Conservation (phyloP, 2,888 invertebrate genomes). For the Polydrusus pterygomalis region DNA sequence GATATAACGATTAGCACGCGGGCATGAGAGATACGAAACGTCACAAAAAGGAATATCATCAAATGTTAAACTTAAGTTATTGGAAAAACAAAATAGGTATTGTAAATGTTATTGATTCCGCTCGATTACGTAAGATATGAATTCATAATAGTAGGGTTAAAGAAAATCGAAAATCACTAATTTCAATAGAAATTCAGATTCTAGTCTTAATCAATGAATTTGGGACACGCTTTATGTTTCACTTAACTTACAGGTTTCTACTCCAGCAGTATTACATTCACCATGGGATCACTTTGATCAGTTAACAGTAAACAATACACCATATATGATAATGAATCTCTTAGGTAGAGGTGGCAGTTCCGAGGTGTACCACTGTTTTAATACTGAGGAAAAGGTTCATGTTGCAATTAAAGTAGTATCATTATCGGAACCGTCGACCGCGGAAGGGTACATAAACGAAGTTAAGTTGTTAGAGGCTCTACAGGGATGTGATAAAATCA, state of each 20-base stretch:
- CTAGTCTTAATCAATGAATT: too few relatives aligned
- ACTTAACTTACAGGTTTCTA: conserved; percentile 9
- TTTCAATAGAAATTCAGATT: too few relatives aligned
- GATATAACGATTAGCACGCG: too few relatives aligned
- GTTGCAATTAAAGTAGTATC: conserved; percentile 90
- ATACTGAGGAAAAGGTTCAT: conserved; percentile 75
- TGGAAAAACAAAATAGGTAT: too few relatives aligned
- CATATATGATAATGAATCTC: conserved; percentile 83
- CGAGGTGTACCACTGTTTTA: conserved; percentile 85
- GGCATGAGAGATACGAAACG: too few relatives aligned
- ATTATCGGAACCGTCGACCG: conserved; percentile 82
- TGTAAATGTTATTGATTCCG: too few relatives aligned
- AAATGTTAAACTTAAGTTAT: too few relatives aligned
- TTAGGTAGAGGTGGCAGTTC: conserved; percentile 94
- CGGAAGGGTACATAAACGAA: conserved; percentile 91
- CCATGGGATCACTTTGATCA: conserved; percentile 68
- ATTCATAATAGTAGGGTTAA: too few relatives aligned
- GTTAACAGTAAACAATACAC: conserved; percentile 80
- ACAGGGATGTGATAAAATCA: conserved; percentile 88
- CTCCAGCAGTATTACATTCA: conserved; percentile 5
- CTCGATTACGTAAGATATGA: too few relatives aligned
- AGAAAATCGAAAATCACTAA: too few relatives aligned
- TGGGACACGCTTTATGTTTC: neutral
- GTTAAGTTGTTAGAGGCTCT: conserved; percentile 86
- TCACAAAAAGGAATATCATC: too few relatives aligned